These are phyloP conservation scores for Stictocephala bisonia DNA, from an alignment of 2,888 invertebrate species.

Conservation along the genomic window DNA sequence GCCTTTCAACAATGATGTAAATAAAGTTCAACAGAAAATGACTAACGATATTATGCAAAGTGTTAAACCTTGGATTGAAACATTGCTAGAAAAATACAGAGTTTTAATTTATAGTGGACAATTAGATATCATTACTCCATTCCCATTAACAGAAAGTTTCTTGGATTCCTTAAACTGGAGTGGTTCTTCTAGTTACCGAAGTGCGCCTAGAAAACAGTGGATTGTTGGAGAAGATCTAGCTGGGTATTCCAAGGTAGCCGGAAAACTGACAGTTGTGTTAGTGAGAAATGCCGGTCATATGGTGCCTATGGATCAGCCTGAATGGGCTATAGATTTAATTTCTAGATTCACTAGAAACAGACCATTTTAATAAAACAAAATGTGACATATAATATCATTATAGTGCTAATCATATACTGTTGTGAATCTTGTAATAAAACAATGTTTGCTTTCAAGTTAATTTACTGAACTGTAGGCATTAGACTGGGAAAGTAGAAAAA, in stretches of 20 bases:
- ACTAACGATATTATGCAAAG: slow-evolving; percentile 84
- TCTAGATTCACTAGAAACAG: slow-evolving; percentile 65
- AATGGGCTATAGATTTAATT: slow-evolving; percentile 80
- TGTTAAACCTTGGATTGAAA: slow-evolving; percentile 77
- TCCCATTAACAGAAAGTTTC: slow-evolving; percentile 85
- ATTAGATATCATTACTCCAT: slow-evolving; percentile 90
- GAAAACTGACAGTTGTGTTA: slow-evolving; percentile 78
- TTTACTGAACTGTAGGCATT: too few species aligned
- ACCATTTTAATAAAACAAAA: slow-evolving; percentile 21
- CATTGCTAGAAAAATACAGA: slow-evolving; percentile 73
- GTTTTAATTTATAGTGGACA: slow-evolving; percentile 91
- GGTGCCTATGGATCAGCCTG: slow-evolving; percentile 84
- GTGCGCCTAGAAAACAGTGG: slow-evolving; percentile 77
- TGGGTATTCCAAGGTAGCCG: slow-evolving; percentile 79
- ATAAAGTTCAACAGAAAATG: slow-evolving; percentile 76
- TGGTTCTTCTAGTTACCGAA: slow-evolving; percentile 73
- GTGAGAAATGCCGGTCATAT: slow-evolving; percentile 86
- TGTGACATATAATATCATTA: too few species aligned
- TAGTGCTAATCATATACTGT: too few species aligned
- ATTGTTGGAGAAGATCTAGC: slow-evolving; percentile 72
- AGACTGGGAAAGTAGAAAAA: too few species aligned
- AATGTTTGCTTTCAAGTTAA: too few species aligned
- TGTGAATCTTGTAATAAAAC: too few species aligned
- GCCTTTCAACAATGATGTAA: slow-evolving; percentile 71
- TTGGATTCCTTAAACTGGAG: slow-evolving; percentile 77